Conservation (phyloP, 2,888 invertebrate species). For the Melieria picta region DNA sequence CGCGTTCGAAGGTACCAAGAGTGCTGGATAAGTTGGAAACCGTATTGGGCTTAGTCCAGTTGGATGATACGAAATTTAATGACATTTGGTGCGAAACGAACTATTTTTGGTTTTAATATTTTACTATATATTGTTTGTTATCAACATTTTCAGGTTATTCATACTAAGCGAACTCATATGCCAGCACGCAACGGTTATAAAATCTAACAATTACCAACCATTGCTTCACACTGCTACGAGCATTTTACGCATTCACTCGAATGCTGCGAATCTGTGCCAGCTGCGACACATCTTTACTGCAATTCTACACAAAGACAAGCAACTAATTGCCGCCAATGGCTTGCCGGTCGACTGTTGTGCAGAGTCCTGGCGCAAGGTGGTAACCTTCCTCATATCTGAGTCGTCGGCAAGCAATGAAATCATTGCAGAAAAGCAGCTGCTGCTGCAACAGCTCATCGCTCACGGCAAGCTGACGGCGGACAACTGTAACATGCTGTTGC, state of each 20-base stretch:
- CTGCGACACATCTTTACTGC: constrained; percentile 49
- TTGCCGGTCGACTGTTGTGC: constrained; percentile 39
- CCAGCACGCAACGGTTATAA: constrained; percentile 49
- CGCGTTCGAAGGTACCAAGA: constrained; percentile 49
- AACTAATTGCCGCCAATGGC: constrained; percentile 36
- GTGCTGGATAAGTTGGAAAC: constrained; percentile 50
- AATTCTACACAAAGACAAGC: constrained; percentile 49
- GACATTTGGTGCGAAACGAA: constrained; percentile 53
- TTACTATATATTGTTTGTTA: background rate
- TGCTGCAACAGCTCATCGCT: constrained; percentile 52
- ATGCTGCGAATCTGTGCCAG: constrained; percentile 49
- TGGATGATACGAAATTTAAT: constrained; percentile 48
- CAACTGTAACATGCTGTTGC: constrained; percentile 48
- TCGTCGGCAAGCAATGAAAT: constrained; percentile 47
- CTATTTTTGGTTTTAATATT: background rate
- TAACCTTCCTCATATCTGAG: constrained; percentile 52
- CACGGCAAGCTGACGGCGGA: constrained; percentile 48
- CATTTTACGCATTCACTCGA: constrained; percentile 50
- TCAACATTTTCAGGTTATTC: constrained; percentile 50
- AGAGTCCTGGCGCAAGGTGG: constrained; percentile 51
- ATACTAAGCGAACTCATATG: constrained; percentile 54
- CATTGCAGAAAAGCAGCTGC: constrained; percentile 56
- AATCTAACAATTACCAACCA: constrained; percentile 52
- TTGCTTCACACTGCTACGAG: constrained; percentile 44
- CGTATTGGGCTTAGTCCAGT: constrained; percentile 48